These are phyloP conservation scores for Portevinia maculata DNA, from an alignment of 2,888 invertebrate genomes.

Conservation along the genomic window DNA sequence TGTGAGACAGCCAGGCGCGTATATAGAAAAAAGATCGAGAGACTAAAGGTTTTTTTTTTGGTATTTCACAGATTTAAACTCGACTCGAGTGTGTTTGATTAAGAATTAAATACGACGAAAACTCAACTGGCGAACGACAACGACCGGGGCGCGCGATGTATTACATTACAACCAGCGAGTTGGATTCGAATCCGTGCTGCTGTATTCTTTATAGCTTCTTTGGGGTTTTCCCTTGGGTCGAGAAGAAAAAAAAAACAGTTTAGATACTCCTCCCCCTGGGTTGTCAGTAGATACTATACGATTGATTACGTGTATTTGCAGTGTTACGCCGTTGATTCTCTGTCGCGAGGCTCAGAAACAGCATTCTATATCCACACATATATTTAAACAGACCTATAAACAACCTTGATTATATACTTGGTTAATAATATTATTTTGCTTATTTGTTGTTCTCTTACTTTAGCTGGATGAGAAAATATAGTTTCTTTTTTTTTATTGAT, in stretches of 20 bases:
- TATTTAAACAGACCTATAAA: slow-evolving; percentile 35
- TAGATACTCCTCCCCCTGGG: background rate
- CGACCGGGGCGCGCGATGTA: background rate
- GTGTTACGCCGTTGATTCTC: slow-evolving; percentile 15
- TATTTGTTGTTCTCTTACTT: slow-evolving; percentile 20
- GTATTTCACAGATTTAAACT: background rate
- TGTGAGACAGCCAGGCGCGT: slow-evolving; percentile 8
- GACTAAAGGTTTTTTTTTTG: slow-evolving; percentile 43
- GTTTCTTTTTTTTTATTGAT: slow-evolving; percentile 34
- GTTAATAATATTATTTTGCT: slow-evolving; percentile 21
- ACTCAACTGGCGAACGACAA: slow-evolving; percentile 15
- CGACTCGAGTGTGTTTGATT: slow-evolving; percentile 34
- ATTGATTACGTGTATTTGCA: slow-evolving; percentile 32
- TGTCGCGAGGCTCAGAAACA: slow-evolving; percentile 8
- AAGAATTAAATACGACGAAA: slow-evolving; percentile 23
- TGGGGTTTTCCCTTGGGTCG: slow-evolving; percentile 3
- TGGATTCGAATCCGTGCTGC: slow-evolving; percentile 14
- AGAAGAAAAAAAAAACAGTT: background rate
- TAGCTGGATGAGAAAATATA: background rate
- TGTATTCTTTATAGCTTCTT: slow-evolving; percentile 1
- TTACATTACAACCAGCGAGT: slow-evolving; percentile 1
- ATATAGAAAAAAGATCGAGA: slow-evolving; percentile 54
- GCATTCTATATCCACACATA: slow-evolving; percentile 15
- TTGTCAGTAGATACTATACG: slow-evolving; percentile 1
- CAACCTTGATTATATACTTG: slow-evolving; percentile 54